phyloP scores from a whole-genome alignment of 2,113 vertebrate genomes.

The Lichenostomus cassidix region DNA sequence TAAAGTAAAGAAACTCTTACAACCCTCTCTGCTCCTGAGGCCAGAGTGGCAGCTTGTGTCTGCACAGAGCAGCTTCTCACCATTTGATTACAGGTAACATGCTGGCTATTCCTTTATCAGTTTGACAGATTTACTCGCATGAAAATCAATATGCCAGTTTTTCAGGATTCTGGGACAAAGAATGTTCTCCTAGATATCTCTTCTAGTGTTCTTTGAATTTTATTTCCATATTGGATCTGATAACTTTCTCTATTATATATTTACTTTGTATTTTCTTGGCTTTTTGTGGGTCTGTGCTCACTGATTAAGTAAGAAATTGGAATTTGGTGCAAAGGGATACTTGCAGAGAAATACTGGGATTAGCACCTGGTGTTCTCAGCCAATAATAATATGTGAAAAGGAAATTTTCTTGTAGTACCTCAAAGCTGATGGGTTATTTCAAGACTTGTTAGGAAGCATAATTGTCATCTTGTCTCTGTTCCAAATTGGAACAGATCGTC shows the following conservation, averaged over 20 bases:
- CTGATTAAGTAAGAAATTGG: background rate
- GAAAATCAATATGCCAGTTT: background rate
- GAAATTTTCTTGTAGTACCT: background rate
- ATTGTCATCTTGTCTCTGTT: constrained; percentile 41
- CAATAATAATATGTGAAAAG: background rate
- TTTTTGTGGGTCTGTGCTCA: background rate
- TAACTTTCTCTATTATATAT: background rate
- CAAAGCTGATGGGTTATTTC: background rate
- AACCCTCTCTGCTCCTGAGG: background rate
- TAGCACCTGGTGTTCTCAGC: background rate
- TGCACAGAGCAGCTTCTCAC: background rate
- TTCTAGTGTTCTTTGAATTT: background rate
- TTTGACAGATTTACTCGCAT: background rate
- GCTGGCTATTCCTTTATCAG: background rate
- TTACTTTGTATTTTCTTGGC: background rate
- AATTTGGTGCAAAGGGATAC: background rate
- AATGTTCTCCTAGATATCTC: background rate
- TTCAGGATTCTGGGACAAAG: background rate
- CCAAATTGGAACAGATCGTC: constrained; percentile 23
- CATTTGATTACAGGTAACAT: background rate
- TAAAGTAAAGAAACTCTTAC: background rate
- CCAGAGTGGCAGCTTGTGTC: background rate
- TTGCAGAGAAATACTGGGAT: background rate
- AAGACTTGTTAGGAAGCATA: background rate
- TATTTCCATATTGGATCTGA: background rate